Conservation (phyloP, 2,888 invertebrate species). For the Chrysina gloriosa region DNA sequence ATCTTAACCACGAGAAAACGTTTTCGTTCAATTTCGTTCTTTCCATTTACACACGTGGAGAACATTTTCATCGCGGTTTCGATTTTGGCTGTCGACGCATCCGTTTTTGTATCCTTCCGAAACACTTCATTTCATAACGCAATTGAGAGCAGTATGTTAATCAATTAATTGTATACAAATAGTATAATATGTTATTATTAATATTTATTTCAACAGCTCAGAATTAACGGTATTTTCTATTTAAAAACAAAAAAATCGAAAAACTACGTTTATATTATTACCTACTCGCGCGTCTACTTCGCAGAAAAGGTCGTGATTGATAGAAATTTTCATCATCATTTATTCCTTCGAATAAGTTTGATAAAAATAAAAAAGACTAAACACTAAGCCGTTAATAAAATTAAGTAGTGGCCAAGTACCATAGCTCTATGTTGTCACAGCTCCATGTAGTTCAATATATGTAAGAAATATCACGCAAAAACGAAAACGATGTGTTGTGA, state of each 20-base stretch:
- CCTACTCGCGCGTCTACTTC: constrained; percentile 30
- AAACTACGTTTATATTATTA: constrained; percentile 26
- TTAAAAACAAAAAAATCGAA: constrained; percentile 24
- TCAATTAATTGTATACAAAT: constrained; percentile 41
- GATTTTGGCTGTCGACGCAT: constrained; percentile 53
- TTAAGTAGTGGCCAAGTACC: constrained; percentile 3
- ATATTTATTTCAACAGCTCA: constrained; percentile 47
- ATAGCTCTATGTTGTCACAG: constrained; percentile 44
- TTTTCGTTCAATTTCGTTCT: not conserved
- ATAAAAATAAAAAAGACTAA: constrained; percentile 7
- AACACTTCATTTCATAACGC: constrained; percentile 45
- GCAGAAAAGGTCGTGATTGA: constrained; percentile 18
- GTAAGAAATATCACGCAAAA: constrained; percentile 3
- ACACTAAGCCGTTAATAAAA: constrained; percentile 33
- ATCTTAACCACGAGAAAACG: constrained; percentile 37
- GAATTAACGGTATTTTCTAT: constrained; percentile 37
- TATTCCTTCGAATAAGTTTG: not conserved
- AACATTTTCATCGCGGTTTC: constrained; percentile 48
- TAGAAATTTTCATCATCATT: not conserved
- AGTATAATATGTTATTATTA: constrained; percentile 45
- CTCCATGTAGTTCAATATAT: constrained; percentile 48
- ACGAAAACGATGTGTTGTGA: constrained; percentile 25
- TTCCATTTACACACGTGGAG: constrained; percentile 11
- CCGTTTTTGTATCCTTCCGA: constrained; percentile 48
- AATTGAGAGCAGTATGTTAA: constrained; percentile 50